A percentile compares a stretch with the other conserved stretches of the same genome.
Evolutionary conservation across 2,888 invertebrate species (phyloP).

Genomic region (Lasioglossum calceatum): DNA sequence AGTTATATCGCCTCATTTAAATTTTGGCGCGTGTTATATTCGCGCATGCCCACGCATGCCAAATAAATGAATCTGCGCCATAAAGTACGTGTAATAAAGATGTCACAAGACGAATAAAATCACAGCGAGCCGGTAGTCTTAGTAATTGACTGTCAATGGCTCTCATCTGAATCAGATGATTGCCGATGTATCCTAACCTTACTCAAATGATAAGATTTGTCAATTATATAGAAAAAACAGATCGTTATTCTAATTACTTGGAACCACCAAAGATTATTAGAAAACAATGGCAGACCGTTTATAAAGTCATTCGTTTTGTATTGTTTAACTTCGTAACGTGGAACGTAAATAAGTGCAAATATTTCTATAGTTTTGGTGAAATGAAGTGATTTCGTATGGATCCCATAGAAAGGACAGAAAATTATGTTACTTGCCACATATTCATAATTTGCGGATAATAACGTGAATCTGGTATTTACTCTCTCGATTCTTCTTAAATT

Average conservation of each 20-base stretch:
- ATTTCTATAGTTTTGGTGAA: conserved; percentile 18
- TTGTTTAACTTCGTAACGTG: conserved; percentile 9
- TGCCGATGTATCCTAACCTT: conserved; percentile 61
- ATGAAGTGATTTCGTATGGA: conserved; percentile 43
- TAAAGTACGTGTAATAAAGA: conserved; percentile 3
- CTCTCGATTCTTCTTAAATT: not conserved
- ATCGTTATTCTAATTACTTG: conserved; percentile 11
- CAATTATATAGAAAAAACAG: conserved; percentile 33
- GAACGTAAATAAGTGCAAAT: conserved; percentile 13
- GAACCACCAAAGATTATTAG: conserved; percentile 4
- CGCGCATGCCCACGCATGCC: not conserved
- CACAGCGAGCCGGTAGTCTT: conserved; percentile 19
- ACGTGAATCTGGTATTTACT: conserved; percentile 28
- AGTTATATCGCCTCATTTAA: not conserved
- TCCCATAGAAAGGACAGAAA: conserved; percentile 8
- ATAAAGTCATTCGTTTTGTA: conserved; percentile 31
- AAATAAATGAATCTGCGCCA: not conserved
- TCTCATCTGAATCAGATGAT: conserved; percentile 47
- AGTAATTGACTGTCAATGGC: conserved; percentile 24
- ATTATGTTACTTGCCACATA: conserved; percentile 44
- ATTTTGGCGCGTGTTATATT: not conserved
- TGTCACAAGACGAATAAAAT: not conserved
- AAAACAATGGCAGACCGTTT: conserved; percentile 14
- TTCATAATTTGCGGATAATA: conserved; percentile 26
- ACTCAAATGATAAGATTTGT: conserved; percentile 50